These are phyloP conservation scores for Cyclina sinensis DNA, from an alignment of 1,140 invertebrate genomes.

Conservation along the genomic window DNA sequence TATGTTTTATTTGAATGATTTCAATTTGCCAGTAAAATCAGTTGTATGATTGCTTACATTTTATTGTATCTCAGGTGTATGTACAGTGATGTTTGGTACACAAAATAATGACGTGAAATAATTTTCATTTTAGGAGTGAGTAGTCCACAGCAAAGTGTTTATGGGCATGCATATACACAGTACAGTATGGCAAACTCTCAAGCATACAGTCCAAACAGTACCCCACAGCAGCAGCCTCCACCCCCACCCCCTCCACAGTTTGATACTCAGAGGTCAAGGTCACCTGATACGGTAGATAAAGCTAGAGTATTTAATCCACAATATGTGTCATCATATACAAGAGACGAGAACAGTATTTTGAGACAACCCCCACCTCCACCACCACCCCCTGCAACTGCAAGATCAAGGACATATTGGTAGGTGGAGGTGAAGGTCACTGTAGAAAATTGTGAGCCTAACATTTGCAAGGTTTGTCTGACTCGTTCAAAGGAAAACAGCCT, in stretches of 20 bases:
- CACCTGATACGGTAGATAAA: conserved; percentile 10
- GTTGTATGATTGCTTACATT: too few relatives aligned
- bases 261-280: conserved; percentile 14
- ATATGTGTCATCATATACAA: conserved; percentile 15
- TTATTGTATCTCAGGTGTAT: too few relatives aligned
- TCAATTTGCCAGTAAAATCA: too few relatives aligned
- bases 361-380: conserved; percentile 50
- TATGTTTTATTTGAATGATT: too few relatives aligned
- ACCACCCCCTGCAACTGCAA: conserved; percentile 8
- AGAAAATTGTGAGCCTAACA: background rate
- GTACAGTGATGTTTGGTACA: too few relatives aligned
- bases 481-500: background rate
- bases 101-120: too few relatives aligned
- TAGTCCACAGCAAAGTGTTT: conserved; percentile 7
- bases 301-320: conserved; percentile 25
- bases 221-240: conserved; percentile 24
- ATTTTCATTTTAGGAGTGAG: background rate
- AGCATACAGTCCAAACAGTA: conserved; percentile 16
- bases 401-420: conserved; percentile 42
- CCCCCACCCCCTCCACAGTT: conserved; percentile 53
- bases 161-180: conserved; percentile 24
- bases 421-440: background rate
- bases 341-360: conserved; percentile 29
- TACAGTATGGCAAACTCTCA: conserved; percentile 14
- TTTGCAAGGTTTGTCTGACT: background rate